Base-by-base conservation (phyloP, 2,888 invertebrate genomes). In the Cyclophora punctaria region DNA sequence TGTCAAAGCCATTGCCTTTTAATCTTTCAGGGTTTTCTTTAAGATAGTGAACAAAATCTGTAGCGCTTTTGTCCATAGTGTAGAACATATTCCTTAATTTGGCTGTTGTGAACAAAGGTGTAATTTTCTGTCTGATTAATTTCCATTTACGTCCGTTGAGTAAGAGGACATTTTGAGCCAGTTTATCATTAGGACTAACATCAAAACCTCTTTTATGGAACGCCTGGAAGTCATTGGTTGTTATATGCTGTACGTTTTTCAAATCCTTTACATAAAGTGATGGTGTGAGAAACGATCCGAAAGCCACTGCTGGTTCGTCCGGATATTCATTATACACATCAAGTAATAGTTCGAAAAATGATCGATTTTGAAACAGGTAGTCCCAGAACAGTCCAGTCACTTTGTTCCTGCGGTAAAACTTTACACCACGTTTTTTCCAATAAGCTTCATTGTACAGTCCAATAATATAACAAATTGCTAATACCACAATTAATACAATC, bases 71-170 rank as follows among this genome's bases (percentile, higher is more conserved):
- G n/a, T 76, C 75, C 35, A 82, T 72, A 2, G 80, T 75, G 46
- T 73, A 74, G 53, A 73, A 83, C 79, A 86, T 79, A 37, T 76
- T 81, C 49, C 71, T 79, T n/a, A 85, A 61, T 56, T 84, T 85
- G 0, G 66, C 60, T 0, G 71, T 63, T 0, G 82, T 81, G 53
- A 86, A 85, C 0, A 79, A 62, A 0, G 84, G 80, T 62, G 57
- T 54, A 52, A 87, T 58, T 48, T 73, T 81, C 41, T 81, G 80
- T 7, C 83, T 64, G 6, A 82, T 64, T 5, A 75, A 57, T 50
- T 79, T 78, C 87, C 84, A 86, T 53, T 71, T 67, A 6, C 69
- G 69, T 3, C 81, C 69, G 20, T 72, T 52, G 50, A 72, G 59
- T 40, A 79, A 60, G 3, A 79, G 56, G 3, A 80, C 52, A 45